These are phyloP conservation scores for Lithodes maja DNA, from an alignment of 2,888 invertebrate genomes.

Conservation along the genomic window DNA sequence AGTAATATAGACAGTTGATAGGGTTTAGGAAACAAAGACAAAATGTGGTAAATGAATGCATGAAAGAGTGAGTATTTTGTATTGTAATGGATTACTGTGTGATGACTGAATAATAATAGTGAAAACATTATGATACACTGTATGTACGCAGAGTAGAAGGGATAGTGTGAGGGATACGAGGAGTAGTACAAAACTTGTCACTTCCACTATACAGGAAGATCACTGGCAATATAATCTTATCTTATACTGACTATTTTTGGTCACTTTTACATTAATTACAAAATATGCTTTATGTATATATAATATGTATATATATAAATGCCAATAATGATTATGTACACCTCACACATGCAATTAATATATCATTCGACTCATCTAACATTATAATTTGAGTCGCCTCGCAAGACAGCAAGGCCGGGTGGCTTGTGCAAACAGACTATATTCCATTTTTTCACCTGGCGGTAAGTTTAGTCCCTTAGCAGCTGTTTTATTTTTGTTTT, in stretches of 20 bases:
- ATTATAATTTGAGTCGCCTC: conserved; percentile 30
- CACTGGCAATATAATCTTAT: conserved; percentile 61
- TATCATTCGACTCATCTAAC: conserved; percentile 15
- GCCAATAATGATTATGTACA: conserved; percentile 59
- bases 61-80: no score
- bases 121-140: background rate
- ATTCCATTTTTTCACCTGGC: no score
- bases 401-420: conserved; percentile 32
- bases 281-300: conserved; percentile 43
- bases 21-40: no score
- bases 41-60: no score
- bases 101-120: background rate
- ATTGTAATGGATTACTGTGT: background rate
- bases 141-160: background rate
- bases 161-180: background rate
- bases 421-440: conserved; percentile 24
- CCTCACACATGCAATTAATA: conserved; percentile 53
- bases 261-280: conserved; percentile 60
- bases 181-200: conserved; percentile 31
- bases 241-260: conserved; percentile 60
- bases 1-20: no score
- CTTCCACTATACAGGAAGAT: conserved; percentile 61
- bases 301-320: conserved; percentile 57
- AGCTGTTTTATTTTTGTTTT: no score
- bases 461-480: no score